These are phyloP conservation scores for Agrypnus murinus DNA, from an alignment of 2,888 invertebrate genomes.

Conservation along the genomic window DNA sequence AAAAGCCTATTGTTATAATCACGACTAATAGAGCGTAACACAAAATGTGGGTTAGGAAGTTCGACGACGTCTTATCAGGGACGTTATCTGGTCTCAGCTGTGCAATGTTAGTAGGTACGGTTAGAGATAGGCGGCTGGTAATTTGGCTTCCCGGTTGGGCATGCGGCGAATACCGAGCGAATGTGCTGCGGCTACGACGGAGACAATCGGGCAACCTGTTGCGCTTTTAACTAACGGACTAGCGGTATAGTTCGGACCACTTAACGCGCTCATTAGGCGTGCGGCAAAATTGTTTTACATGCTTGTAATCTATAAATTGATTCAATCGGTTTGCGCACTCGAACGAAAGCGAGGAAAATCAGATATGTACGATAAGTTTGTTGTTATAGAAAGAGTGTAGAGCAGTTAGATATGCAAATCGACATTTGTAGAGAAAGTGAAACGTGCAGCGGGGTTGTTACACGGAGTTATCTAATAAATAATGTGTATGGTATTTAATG, in stretches of 20 bases:
- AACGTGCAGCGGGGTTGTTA: not conserved
- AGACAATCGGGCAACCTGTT: constrained; percentile 46
- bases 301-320: not conserved
- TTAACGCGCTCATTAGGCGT: constrained; percentile 21
- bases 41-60: constrained; percentile 27
- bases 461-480: too few relatives aligned
- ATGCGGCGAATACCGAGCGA: constrained; percentile 19
- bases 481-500: too few relatives aligned
- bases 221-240: constrained; percentile 15
- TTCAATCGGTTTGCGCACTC: too few relatives aligned
- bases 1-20: not conserved
- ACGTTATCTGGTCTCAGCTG: constrained; percentile 27
- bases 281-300: constrained; percentile 18
- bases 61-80: constrained; percentile 25
- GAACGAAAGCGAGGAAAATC: constrained; percentile 72
- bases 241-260: constrained; percentile 27
- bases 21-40: constrained; percentile 20
- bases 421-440: constrained; percentile 25
- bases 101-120: constrained; percentile 34
- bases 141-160: constrained; percentile 40
- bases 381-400: too few relatives aligned
- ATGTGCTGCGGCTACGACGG: constrained; percentile 1
- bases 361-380: constrained; percentile 57
- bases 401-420: too few relatives aligned
- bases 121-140: constrained; percentile 23